phyloP scores from a whole-genome alignment of 2,888 invertebrate genomes.

The Asteroscopus sphinx region DNA sequence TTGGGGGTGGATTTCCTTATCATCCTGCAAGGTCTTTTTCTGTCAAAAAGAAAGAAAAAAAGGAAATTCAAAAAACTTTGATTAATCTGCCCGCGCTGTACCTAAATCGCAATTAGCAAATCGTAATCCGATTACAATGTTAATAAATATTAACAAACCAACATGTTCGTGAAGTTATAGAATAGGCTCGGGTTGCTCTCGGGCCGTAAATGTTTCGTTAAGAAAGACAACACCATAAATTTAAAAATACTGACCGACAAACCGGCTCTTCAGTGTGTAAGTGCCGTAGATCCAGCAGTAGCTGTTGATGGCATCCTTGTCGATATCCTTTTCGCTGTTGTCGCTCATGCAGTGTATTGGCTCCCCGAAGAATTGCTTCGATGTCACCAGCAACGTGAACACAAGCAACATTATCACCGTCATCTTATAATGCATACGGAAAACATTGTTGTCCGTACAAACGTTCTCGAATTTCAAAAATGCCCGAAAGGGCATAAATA shows the following conservation, averaged over 20 bases:
- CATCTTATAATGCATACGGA: conserved; percentile 93
- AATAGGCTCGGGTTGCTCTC: too few relatives aligned
- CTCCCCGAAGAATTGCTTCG: conserved; percentile 96
- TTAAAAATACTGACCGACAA: conserved; percentile 31
- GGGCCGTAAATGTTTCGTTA: too few relatives aligned
- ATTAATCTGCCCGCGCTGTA: too few relatives aligned
- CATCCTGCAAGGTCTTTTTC: too few relatives aligned
- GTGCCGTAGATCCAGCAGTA: conserved; percentile 95
- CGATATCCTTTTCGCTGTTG: conserved; percentile 78
- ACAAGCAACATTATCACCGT: conserved; percentile 93
- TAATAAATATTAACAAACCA: too few relatives aligned
- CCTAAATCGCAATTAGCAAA: too few relatives aligned
- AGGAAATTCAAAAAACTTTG: too few relatives aligned
- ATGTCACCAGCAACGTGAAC: conserved; percentile 93
- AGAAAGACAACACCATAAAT: not conserved
- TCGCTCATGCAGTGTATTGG: conserved; percentile 93
- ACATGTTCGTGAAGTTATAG: too few relatives aligned
- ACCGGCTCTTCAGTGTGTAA: conserved; percentile 87
- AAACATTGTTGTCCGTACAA: conserved; percentile 93
- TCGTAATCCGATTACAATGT: too few relatives aligned
- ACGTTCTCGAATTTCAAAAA: conserved; percentile 92
- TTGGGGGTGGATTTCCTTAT: too few relatives aligned
- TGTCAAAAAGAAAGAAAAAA: too few relatives aligned
- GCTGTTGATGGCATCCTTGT: conserved; percentile 92
- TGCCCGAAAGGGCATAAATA: conserved; percentile 92